A percentile compares a stretch with the other conserved stretches of the same genome.
Conservation (phyloP, 2,888 invertebrate genomes). For the Anorthoa munda region DNA sequence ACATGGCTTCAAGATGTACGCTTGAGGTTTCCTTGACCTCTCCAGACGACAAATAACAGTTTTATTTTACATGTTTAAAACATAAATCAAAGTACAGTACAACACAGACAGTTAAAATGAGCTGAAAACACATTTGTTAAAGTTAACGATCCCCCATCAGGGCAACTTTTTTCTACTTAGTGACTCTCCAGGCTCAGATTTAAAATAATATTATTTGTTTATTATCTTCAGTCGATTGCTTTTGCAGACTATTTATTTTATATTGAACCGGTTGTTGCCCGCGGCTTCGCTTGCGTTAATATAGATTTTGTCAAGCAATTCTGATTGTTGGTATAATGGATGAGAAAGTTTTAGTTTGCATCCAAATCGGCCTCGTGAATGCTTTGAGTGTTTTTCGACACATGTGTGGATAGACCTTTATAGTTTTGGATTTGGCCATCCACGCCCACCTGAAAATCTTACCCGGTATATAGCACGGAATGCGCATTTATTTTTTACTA, state of each 20-base stretch:
- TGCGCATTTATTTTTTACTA: too few species aligned
- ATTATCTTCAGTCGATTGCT: slow-evolving; percentile 23
- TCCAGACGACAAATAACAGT: background rate
- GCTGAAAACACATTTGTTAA: slow-evolving; percentile 45
- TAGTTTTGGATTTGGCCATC: too few species aligned
- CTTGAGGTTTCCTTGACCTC: slow-evolving; percentile 27
- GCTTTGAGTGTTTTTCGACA: too few species aligned
- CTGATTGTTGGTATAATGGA: too few species aligned
- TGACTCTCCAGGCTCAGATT: slow-evolving; percentile 32
- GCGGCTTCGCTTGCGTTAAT: too few species aligned
- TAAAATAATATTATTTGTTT: slow-evolving; percentile 38
- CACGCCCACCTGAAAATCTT: too few species aligned
- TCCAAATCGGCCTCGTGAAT: too few species aligned
- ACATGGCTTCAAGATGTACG: slow-evolving; percentile 44
- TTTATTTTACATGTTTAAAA: slow-evolving; percentile 19
- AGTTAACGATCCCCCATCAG: slow-evolving; percentile 41
- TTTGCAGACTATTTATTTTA: slow-evolving; percentile 25
- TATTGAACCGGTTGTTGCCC: background rate
- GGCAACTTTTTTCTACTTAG: slow-evolving; percentile 36
- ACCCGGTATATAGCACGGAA: too few species aligned
- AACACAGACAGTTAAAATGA: slow-evolving; percentile 25
- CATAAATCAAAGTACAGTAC: slow-evolving; percentile 27
- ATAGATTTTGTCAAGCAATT: too few species aligned
- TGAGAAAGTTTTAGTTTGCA: too few species aligned
- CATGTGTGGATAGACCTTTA: too few species aligned